Base-by-base conservation (phyloP, 1,140 invertebrate genomes). In the Camponotus pennsylvanicus region DNA sequence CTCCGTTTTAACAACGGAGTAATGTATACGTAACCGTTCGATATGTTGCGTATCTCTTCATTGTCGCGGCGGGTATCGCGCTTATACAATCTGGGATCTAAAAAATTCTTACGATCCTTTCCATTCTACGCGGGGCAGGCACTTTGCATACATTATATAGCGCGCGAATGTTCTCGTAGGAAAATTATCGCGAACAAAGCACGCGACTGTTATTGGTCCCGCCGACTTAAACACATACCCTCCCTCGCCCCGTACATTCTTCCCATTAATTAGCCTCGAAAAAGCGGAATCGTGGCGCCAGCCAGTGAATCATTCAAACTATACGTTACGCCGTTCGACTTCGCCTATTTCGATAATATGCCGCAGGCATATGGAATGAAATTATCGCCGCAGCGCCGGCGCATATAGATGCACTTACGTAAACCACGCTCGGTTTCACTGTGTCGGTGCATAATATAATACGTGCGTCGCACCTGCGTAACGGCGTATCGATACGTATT, bases 241-340 rank as follows among this genome's bases (percentile, higher is more conserved):
- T 75, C 70, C 69, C 77, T 66, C 77, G 78, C 52, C 52, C 32
- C 59, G 73, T 70, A 86, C 88, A 78, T 77, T 90, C 78, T 83
- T 85, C 57, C 80, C 59, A 85, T 90, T 86, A 88, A 90, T 89
- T 83, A 90, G 89, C 88, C 55, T 83, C 88, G 86, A 89, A 85
- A 88, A 88, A 86, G 89, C 88, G 85, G 89, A 90, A 90, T 90
- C 88, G n/a, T 86, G 89, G 88, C 89, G 89, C 89, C 89, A 78
- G 86, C 49, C 45, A 66, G 86, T 90, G 89, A 90, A 90, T 90
- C 88, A 90, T 52, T 73, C 75, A 70, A 70, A 71, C 34, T 61
- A 57, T 73, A 77, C 27, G 85, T 78, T 78, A 45, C 63, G 83
- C 64, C 66, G 34, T 84, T 78, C 85, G 78, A 78, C 59, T 84